Conservation (phyloP, 2,113 vertebrate species). For the Leptobrachium ailaonicum region DNA sequence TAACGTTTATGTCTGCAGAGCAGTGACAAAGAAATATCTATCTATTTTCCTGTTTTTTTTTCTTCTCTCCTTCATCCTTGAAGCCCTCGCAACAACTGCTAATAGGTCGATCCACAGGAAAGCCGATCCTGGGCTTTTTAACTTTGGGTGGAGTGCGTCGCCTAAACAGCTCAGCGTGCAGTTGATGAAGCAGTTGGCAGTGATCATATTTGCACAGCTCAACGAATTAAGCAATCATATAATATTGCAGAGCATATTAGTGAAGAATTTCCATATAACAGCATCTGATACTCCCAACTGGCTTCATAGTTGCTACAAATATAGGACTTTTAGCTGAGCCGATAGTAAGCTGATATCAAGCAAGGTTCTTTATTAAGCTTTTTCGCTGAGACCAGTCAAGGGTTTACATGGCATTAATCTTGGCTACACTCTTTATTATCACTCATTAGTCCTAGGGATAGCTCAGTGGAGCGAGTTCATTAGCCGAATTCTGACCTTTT, state of each 20-base stretch:
- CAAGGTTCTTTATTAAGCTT: constrained; percentile 75
- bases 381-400: constrained; percentile 66
- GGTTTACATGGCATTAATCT: constrained; percentile 70
- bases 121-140: constrained; percentile 66
- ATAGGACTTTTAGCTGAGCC: constrained; percentile 69
- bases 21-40: constrained; percentile 43
- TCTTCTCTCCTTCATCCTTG: constrained; percentile 51
- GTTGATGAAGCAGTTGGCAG: constrained; percentile 70
- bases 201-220: constrained; percentile 71
- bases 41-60: not conserved
- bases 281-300: constrained; percentile 82
- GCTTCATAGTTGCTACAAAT: constrained; percentile 69
- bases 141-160: constrained; percentile 67
- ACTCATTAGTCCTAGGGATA: constrained; percentile 79
- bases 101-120: constrained; percentile 76
- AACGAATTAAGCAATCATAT: constrained; percentile 81
- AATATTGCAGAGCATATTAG: constrained; percentile 75
- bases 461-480: constrained; percentile 68
- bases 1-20: constrained; percentile 42
- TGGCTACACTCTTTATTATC: constrained; percentile 78
- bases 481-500: constrained; percentile 62
- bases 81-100: constrained; percentile 68
- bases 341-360: constrained; percentile 80
- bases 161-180: constrained; percentile 63
- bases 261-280: constrained; percentile 85